These are phyloP conservation scores for Mellivora capensis DNA, from an alignment of 2,113 vertebrate species.

Conservation along the genomic window DNA sequence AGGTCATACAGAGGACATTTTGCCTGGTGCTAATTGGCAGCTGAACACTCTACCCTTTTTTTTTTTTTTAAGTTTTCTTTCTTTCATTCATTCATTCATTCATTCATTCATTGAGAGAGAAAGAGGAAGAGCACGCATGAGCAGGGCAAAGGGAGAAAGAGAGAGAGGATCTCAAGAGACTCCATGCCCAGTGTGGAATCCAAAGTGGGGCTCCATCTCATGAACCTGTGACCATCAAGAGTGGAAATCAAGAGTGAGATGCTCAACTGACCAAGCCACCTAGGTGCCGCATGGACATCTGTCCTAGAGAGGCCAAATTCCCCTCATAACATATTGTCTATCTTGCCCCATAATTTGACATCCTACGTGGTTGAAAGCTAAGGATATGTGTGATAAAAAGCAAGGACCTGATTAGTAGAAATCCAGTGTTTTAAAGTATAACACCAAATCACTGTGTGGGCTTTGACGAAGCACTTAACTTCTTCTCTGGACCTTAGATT, in stretches of 20 bases:
- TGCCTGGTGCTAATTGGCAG: fast-evolving
- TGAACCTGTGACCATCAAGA: not conserved
- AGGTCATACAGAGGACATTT: not conserved
- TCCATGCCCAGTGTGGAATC: not conserved
- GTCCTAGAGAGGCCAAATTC: not conserved
- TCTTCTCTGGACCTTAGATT: not conserved
- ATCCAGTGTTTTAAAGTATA: not conserved
- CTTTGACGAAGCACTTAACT: not conserved
- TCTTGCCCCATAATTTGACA: not conserved
- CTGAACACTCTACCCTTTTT: not conserved
- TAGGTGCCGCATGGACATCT: not conserved
- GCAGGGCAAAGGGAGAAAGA: not conserved
- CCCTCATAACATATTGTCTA: fast-evolving
- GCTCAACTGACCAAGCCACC: not conserved
- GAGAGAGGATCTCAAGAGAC: not conserved
- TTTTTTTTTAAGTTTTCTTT: not conserved
- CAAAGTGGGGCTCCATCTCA: not conserved
- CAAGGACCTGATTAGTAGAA: not conserved
- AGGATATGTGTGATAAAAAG: not conserved
- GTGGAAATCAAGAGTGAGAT: not conserved
- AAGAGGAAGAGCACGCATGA: not conserved
- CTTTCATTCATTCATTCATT: not conserved
- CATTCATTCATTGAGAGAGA: not conserved
- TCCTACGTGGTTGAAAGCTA: not conserved
- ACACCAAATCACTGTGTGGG: not conserved